Conservation (phyloP, 2,797 vertebrate genomes). For the Notolepis coatsorum region DNA sequence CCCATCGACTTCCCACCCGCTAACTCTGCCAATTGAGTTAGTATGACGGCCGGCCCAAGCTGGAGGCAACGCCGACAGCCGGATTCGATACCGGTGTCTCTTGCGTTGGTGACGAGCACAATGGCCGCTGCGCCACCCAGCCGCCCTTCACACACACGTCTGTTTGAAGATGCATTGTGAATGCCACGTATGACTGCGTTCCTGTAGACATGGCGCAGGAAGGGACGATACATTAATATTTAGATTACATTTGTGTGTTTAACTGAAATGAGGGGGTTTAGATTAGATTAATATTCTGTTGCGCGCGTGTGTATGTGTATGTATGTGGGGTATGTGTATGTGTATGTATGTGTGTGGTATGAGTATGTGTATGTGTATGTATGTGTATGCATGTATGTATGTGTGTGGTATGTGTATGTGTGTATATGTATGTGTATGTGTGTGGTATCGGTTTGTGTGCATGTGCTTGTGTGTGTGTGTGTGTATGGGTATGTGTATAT, state of each 20-base stretch:
- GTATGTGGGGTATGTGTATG: neutral
- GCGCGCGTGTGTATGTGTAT: conserved; percentile 1
- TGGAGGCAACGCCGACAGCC: too few species aligned
- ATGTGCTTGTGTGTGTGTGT: too few species aligned
- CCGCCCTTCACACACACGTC: neutral
- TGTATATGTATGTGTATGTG: too few species aligned
- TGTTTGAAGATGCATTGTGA: conserved; percentile 6
- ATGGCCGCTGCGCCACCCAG: too few species aligned
- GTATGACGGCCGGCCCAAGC: too few species aligned
- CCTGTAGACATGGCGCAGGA: conserved; percentile 13
- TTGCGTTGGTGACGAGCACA: too few species aligned
- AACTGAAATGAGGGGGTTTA: conserved; percentile 23
- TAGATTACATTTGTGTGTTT: conserved; percentile 21
- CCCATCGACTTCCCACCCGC: too few species aligned
- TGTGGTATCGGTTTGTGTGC: too few species aligned
- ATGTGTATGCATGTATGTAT: neutral
- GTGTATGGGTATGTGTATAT: too few species aligned
- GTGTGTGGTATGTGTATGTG: conserved; percentile 1
- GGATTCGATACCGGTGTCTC: too few species aligned
- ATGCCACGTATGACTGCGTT: neutral
- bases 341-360: conserved; percentile 2
- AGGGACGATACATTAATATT: conserved; percentile 6
- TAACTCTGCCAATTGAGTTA: too few species aligned
- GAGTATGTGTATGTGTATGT: neutral
- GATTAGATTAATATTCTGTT: conserved; percentile 36